phyloP scores from a whole-genome alignment of 2,113 vertebrate species.

The Myiozetetes cayanensis region DNA sequence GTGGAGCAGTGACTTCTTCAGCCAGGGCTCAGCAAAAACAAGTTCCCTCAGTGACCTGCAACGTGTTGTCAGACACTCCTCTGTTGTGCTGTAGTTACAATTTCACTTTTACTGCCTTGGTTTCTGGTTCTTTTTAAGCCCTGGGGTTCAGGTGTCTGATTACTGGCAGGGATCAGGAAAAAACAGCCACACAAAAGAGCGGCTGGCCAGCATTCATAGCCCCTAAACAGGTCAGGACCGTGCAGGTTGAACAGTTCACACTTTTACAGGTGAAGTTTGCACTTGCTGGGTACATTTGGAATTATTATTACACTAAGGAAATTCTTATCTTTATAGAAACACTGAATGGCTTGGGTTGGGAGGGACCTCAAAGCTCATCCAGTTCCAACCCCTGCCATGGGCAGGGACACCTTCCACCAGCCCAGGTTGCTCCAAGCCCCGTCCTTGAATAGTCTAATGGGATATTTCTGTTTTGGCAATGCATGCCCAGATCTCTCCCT shows the following conservation, averaged over 20 bases:
- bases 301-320: background rate
- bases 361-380: background rate
- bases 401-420: background rate
- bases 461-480: background rate
- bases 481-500: background rate
- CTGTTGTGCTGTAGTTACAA: background rate
- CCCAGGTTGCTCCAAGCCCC: background rate
- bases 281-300: background rate
- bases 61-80: background rate
- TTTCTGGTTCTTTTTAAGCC: background rate
- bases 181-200: background rate
- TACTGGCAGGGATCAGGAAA: background rate
- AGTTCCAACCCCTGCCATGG: background rate
- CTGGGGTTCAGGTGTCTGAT: background rate
- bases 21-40: too few species aligned
- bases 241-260: background rate
- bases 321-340: background rate
- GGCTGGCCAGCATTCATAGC: background rate
- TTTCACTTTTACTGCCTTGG: background rate
- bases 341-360: background rate
- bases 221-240: background rate
- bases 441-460: background rate
- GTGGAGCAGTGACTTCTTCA: background rate
- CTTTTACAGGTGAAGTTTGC: background rate
- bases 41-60: background rate